Evolutionary conservation across 2,113 vertebrate genomes (phyloP).

Genomic region (Callipepla squamata): DNA sequence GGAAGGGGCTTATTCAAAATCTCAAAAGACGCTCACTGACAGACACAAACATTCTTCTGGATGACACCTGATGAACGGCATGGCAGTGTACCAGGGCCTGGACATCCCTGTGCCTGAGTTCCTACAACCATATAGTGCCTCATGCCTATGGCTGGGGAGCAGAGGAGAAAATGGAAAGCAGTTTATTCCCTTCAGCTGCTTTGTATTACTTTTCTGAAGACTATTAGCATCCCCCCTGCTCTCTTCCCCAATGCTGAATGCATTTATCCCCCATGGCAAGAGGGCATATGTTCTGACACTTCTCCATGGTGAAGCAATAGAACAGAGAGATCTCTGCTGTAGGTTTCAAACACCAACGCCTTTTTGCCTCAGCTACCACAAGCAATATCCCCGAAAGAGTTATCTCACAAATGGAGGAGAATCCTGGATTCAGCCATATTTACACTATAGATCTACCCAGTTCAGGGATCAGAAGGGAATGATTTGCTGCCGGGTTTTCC

Average conservation of each 20-base stretch:
- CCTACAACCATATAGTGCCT: rapidly evolving
- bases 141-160: neutral
- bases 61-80: neutral
- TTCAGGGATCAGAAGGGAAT: neutral
- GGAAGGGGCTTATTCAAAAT: neutral
- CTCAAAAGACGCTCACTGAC: neutral
- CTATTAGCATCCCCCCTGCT: neutral
- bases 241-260: neutral
- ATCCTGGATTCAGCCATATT: neutral
- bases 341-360: neutral
- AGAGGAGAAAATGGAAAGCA: neutral
- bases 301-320: neutral
- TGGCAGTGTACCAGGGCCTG: rapidly evolving
- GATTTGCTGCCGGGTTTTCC: neutral
- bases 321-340: neutral
- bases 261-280: neutral
- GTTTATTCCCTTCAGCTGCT: neutral
- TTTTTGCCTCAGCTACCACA: neutral
- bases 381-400: neutral
- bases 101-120: neutral
- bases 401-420: neutral
- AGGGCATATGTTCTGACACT: neutral
- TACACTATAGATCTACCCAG: neutral
- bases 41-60: neutral
- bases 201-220: neutral